Evolutionary conservation across 2,113 vertebrate genomes (phyloP).

Genomic region (Apteryx owenii): DNA sequence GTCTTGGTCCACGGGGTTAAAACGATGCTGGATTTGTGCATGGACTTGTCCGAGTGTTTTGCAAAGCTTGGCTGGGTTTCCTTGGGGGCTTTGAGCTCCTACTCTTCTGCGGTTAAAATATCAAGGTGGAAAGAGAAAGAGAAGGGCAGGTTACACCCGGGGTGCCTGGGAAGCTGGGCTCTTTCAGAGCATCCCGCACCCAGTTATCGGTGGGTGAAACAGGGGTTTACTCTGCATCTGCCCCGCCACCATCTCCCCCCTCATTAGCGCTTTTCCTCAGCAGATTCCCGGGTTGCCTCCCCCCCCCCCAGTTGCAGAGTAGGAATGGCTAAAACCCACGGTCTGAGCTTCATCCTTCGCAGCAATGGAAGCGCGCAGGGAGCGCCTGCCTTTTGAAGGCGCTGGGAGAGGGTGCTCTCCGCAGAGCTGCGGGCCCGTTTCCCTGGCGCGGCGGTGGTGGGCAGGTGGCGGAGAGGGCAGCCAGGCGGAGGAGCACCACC

Average conservation of each 20-base stretch:
- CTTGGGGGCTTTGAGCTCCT: background rate
- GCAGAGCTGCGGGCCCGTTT: accelerated
- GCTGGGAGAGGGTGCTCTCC: background rate
- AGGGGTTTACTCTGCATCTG: accelerated
- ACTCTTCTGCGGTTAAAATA: background rate
- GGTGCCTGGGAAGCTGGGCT: background rate
- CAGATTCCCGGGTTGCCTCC: too few species aligned
- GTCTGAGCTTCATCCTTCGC: too few species aligned
- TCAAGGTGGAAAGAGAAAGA: background rate
- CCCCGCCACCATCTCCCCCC: background rate
- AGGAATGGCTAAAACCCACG: too few species aligned
- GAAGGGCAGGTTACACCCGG: background rate
- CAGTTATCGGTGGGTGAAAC: background rate
- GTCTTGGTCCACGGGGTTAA: background rate
- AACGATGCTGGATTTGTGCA: background rate
- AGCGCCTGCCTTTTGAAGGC: too few species aligned
- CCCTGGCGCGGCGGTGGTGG: too few species aligned
- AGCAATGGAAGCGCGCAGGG: too few species aligned
- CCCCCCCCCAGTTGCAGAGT: too few species aligned
- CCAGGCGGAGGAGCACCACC: too few species aligned
- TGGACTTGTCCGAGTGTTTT: background rate
- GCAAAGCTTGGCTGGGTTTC: background rate
- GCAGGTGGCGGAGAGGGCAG: background rate
- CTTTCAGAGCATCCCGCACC: background rate
- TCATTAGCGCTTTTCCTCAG: background rate